These are phyloP conservation scores for Drosophila kambysellisi DNA, from an alignment of 2,888 invertebrate genomes.

Conservation along the genomic window DNA sequence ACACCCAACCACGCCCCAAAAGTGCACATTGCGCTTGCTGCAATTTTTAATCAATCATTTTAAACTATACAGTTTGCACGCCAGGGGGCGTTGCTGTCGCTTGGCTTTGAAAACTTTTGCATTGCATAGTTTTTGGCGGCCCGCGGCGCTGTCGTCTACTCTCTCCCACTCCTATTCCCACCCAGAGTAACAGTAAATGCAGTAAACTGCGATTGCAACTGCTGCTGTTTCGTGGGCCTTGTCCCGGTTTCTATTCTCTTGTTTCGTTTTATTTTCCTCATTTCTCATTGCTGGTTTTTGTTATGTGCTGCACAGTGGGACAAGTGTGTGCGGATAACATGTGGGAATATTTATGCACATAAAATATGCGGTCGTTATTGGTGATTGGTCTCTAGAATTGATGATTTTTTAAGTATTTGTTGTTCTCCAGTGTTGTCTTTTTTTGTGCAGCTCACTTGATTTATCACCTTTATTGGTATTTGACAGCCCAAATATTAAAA, in stretches of 20 bases:
- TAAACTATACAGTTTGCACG: slow-evolving; percentile 58
- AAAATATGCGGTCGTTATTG: neutral
- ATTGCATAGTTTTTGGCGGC: slow-evolving; percentile 66
- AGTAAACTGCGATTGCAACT: slow-evolving; percentile 23
- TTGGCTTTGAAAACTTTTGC: slow-evolving; percentile 73
- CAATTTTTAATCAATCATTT: slow-evolving; percentile 75
- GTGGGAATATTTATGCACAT: neutral
- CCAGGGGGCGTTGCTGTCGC: slow-evolving; percentile 62
- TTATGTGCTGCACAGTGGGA: slow-evolving; percentile 57
- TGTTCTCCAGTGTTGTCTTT: neutral
- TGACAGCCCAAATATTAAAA: neutral
- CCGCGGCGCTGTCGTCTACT: slow-evolving; percentile 29
- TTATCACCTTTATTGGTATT: neutral
- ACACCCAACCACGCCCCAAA: slow-evolving; percentile 49
- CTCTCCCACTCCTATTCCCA: neutral
- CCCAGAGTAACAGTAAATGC: slow-evolving; percentile 20
- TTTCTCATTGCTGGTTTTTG: slow-evolving; percentile 17
- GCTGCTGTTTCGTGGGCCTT: slow-evolving; percentile 47
- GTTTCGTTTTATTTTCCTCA: neutral
- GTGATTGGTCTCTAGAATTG: neutral
- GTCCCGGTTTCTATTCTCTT: slow-evolving; percentile 47
- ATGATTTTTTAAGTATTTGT: neutral
- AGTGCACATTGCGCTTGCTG: slow-evolving; percentile 34
- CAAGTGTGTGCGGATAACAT: neutral
- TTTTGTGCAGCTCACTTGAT: neutral